phyloP scores from a whole-genome alignment of 1,140 invertebrate species.

The Sminthurides bifidus region DNA sequence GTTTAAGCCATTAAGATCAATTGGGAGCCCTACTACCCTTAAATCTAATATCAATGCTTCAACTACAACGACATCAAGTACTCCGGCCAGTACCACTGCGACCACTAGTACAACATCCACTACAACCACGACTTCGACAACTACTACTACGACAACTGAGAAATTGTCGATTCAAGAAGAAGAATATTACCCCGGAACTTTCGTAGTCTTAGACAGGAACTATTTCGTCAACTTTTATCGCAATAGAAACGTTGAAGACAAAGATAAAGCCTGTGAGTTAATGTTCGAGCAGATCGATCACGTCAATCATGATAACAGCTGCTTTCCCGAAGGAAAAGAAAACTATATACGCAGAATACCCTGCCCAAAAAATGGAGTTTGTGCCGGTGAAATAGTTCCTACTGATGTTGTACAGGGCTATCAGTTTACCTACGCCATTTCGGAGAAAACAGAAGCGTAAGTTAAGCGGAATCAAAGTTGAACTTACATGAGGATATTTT shows the following conservation, averaged over 20 bases:
- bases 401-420: conserved; percentile 70
- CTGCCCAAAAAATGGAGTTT: conserved; percentile 62
- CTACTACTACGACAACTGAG: neutral
- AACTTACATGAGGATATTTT: conserved; percentile 8
- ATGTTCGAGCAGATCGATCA: conserved; percentile 76
- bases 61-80: neutral
- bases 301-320: conserved; percentile 71
- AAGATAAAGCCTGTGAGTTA: conserved; percentile 55
- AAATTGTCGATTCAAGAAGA: neutral
- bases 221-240: conserved; percentile 82
- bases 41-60: conserved; percentile 2
- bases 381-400: conserved; percentile 73
- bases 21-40: too few species aligned
- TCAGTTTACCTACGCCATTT: conserved; percentile 89
- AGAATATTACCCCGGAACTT: conserved; percentile 54
- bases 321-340: conserved; percentile 58
- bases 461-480: neutral
- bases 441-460: conserved; percentile 77
- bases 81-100: conserved; percentile 4
- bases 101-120: neutral
- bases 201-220: conserved; percentile 72
- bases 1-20: too few species aligned
- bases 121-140: conserved; percentile 5
- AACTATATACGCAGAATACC: conserved; percentile 83
- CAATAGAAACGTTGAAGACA: conserved; percentile 50